Base-by-base conservation (phyloP, 1,140 invertebrate species). In the Triops longicaudatus region DNA sequence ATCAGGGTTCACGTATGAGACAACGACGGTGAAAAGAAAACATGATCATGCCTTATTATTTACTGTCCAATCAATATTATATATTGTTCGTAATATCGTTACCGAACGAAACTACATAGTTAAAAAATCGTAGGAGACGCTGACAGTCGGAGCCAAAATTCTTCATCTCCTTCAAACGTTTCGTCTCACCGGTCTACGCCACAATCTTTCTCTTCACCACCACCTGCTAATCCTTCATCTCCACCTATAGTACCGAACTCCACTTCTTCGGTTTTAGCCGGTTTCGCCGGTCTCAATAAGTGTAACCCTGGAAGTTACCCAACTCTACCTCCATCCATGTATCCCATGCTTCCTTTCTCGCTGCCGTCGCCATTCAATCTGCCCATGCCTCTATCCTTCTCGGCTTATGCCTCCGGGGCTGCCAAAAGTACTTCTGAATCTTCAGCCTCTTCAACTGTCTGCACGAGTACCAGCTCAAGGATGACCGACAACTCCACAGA, bases 291-390 rank as follows among this genome's bases (percentile, higher is more conserved):
- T n/a, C 14, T 63, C 5, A 63, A 63, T 14, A 63, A 63, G 50
- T 63, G 50, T 17, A 63, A 17, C 14, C 50, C 50, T 6, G 50
- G 50, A 63, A 22, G 14, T 28, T 75, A 75, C 74, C 74, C 74
- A 4, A 43, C 28, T 41, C 37, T 75, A 50, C 74, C 74, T 26
- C 50, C 14, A 14, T 63, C 50, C 6, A 63, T 63, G 50, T 77
- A 77, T 43, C 76, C 76, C 9, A 43, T 73, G 37, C 76, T 77
- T 12, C 76, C 76, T 12, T 77, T 77, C 41, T 73, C 76, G n/a
- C 12, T 77, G 22, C 72, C 76, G 5, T 26, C 72, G 72, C 72
- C 76, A 5, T 77, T 77, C 43, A 72, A 41, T 26, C 71, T 77
- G 17, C 76, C 76, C 22, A 31, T 77, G 42, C 76, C 76, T 12